Percentiles rank a stretch among this genome's conserved stretches.
These are phyloP conservation scores for Menidia menidia DNA, from an alignment of 2,797 vertebrate species.

Conservation along the genomic window DNA sequence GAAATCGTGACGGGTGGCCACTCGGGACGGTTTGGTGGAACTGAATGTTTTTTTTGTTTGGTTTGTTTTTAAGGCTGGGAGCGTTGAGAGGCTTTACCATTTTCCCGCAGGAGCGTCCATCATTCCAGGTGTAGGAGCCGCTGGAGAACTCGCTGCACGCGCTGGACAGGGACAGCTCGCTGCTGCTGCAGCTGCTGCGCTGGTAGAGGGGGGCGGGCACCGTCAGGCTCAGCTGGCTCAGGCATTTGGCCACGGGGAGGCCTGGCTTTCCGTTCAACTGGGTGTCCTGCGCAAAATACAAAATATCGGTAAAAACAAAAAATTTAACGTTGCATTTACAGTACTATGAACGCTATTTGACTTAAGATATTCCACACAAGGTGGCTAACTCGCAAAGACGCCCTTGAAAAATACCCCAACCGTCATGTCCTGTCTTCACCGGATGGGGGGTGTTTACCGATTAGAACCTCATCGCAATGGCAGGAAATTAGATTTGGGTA, in stretches of 20 bases:
- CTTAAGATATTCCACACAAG: neutral
- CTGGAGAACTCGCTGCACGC: slow-evolving; percentile 96
- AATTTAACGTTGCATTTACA: slow-evolving; percentile 20
- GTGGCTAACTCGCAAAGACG: no score
- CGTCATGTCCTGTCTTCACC: slow-evolving; percentile 19
- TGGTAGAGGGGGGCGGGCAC: slow-evolving; percentile 79
- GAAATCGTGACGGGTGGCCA: slow-evolving; percentile 11
- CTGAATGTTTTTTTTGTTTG: neutral
- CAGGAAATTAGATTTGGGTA: slow-evolving; percentile 16
- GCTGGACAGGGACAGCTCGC: slow-evolving; percentile 92
- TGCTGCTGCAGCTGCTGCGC: slow-evolving; percentile 92
- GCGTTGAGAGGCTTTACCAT: slow-evolving; percentile 74
- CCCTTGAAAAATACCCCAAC: slow-evolving; percentile 22
- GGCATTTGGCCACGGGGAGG: slow-evolving; percentile 82
- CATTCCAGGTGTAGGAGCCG: slow-evolving; percentile 91
- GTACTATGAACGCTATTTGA: slow-evolving; percentile 18
- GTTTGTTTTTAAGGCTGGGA: neutral
- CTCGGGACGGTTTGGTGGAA: slow-evolving; percentile 9
- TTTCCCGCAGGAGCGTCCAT: slow-evolving; percentile 86
- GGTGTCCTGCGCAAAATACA: slow-evolving; percentile 79
- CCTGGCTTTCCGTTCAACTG: slow-evolving; percentile 84
- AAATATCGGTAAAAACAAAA: no score
- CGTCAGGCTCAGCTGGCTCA: slow-evolving; percentile 85
- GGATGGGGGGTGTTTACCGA: slow-evolving; percentile 40
- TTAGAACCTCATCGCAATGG: slow-evolving; percentile 27